Percentiles rank a stretch among this genome's conserved stretches.
These are phyloP conservation scores for Actinemys pallida DNA, from an alignment of 2,113 vertebrate genomes.

Conservation along the genomic window DNA sequence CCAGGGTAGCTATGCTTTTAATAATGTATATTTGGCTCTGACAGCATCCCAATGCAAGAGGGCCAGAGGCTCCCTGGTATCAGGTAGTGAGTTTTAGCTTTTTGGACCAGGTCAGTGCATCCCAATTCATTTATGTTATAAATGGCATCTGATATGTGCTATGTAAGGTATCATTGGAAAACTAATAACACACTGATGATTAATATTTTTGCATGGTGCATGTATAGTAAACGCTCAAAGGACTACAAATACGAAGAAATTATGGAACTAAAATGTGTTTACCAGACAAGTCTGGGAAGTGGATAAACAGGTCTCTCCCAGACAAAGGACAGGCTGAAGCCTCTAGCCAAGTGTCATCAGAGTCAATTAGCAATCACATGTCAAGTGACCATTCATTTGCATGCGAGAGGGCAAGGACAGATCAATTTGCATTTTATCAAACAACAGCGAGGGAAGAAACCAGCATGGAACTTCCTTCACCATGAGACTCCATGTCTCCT, in stretches of 20 bases:
- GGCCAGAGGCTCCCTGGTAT: neutral
- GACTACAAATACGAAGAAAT: neutral
- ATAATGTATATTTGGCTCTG: neutral
- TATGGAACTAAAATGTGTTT: neutral
- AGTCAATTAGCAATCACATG: neutral
- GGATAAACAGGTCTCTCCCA: neutral
- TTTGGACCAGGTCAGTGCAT: neutral
- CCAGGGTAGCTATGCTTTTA: neutral
- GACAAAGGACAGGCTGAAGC: neutral
- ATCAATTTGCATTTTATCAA: neutral
- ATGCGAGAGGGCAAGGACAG: neutral
- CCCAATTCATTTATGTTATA: neutral
- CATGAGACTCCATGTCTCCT: neutral
- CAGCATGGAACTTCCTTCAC: neutral
- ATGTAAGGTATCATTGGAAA: neutral
- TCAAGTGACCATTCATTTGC: neutral
- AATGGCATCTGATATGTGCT: neutral
- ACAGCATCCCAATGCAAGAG: neutral
- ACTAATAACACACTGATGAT: neutral
- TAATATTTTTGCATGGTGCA: neutral
- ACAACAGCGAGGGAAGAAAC: neutral
- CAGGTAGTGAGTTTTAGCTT: neutral
- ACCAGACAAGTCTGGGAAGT: neutral
- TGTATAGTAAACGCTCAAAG: neutral
- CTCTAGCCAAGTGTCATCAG: neutral